phyloP scores from a whole-genome alignment of 2,113 vertebrate genomes.

The Trematocara marginatum region DNA sequence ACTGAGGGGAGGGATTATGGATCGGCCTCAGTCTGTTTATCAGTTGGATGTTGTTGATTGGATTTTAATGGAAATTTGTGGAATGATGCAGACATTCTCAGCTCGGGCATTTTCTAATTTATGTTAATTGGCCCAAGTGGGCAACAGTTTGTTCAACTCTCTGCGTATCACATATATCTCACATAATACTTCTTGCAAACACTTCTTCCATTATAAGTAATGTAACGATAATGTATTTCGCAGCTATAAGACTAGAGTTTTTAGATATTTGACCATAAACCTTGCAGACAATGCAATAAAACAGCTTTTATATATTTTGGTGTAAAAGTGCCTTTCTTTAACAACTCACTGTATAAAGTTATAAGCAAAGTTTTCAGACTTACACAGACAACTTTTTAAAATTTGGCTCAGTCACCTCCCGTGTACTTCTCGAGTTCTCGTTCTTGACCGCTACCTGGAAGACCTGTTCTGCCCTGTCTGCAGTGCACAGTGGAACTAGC shows the following conservation, averaged over 20 bases:
- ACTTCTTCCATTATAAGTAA: background rate
- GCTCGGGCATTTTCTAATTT: background rate
- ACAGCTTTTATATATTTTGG: background rate
- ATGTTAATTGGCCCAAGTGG: background rate
- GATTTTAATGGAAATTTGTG: constrained; percentile 37
- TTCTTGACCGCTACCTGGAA: background rate
- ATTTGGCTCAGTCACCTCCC: background rate
- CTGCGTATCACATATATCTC: background rate
- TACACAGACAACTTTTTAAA: background rate
- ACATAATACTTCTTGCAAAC: background rate
- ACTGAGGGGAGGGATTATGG: constrained; percentile 10
- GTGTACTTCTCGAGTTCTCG: background rate
- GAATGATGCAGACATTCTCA: background rate
- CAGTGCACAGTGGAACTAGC: background rate
- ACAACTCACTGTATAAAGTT: background rate
- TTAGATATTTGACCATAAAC: background rate
- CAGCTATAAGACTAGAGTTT: background rate
- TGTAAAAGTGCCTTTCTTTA: background rate
- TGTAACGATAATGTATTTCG: accelerated
- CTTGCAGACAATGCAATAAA: background rate
- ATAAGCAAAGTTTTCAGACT: background rate
- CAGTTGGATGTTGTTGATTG: constrained; percentile 22
- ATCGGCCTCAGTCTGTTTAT: constrained; percentile 21
- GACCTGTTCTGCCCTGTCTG: background rate
- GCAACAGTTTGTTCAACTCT: background rate